phyloP scores from a whole-genome alignment of 2,888 invertebrate genomes.

The Drosophila lacicola region DNA sequence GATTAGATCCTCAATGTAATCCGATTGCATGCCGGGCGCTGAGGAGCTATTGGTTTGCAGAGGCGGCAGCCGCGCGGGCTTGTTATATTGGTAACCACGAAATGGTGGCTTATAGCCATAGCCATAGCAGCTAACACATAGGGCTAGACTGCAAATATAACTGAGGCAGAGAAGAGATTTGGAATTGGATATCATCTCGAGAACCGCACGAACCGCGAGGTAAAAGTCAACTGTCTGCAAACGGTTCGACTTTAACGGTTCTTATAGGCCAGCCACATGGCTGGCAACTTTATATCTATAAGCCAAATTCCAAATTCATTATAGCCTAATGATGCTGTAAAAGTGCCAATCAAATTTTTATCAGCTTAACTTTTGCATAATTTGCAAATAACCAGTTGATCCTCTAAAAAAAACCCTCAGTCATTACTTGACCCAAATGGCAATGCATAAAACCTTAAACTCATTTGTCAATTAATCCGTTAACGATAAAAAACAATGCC shows the following conservation, averaged over 20 bases:
- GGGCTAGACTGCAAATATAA: constrained; percentile 30
- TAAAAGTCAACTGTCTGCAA: constrained; percentile 64
- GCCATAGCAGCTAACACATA: constrained; percentile 42
- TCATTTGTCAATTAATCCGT: constrained; percentile 65
- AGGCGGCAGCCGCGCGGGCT: constrained; percentile 48
- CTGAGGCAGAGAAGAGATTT: constrained; percentile 30
- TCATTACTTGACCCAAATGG: constrained; percentile 62
- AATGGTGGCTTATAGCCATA: constrained; percentile 45
- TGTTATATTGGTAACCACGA: constrained; percentile 62
- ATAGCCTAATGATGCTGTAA: constrained; percentile 50
- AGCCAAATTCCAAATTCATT: constrained; percentile 25
- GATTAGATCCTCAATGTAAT: constrained; percentile 83
- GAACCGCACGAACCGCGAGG: constrained; percentile 61
- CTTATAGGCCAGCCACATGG: constrained; percentile 69
- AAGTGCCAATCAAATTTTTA: constrained; percentile 58
- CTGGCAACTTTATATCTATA: constrained; percentile 8
- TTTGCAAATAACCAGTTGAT: constrained; percentile 12
- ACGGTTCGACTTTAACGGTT: constrained; percentile 55
- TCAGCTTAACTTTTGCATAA: constrained; percentile 56
- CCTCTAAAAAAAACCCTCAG: constrained; percentile 35
- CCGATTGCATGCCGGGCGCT: constrained; percentile 66
- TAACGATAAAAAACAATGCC: constrained; percentile 23
- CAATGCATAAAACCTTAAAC: constrained; percentile 36
- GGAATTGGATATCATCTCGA: constrained; percentile 52
- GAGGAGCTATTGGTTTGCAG: constrained; percentile 20